Evolutionary conservation across 2,797 vertebrate species (phyloP), one percentile per base, ranked within the genome.

Genomic region (Oreochromis mossambicus): DNA sequence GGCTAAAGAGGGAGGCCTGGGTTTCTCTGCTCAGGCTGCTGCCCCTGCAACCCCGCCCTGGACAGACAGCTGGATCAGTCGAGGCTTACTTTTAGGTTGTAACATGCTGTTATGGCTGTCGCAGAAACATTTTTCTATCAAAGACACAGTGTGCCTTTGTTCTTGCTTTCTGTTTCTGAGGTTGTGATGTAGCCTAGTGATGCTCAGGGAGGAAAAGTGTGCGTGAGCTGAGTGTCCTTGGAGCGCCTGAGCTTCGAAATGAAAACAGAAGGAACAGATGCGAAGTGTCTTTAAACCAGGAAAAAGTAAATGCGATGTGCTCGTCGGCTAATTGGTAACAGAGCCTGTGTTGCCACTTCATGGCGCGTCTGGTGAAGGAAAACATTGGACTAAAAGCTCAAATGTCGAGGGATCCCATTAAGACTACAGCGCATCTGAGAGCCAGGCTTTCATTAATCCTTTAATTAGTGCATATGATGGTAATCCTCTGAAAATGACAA

Each of bases 401-500:
- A 54, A 68, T 38, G 75, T 61, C 7, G 12, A 41, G 70, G 83
- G 80, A 79, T 83, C 76, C 41, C 13, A 19, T 83, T 82, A 76
- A 87, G 78, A 32, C 77, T 14, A n/a, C 66, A 43, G 52, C 77
- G 77, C 85, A 78, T 81, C 82, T 32, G 85, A 88, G 82, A 86
- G 56, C 13, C 10, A 17, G 77, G 41, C 87, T 78, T 79, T 70
- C 4, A 82, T 89, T 87, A 87, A 87, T 87, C 87, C 82, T 83
- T 85, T 87, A 84, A 86, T 87, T 83, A 88, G 52, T 21, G 61
- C 85, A 82, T 84, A 86, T 87, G 82, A 86, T 87, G 84, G 52
- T 86, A 88, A 91, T 90, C 82, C 87, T 83, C 46, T 58, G 84
- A 56, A 88, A 86, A 80, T 7, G 52, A 83, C 19, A 79, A 83